A percentile compares a stretch with the other conserved stretches of the same genome.
Evolutionary conservation across 2,113 vertebrate species (phyloP).

Genomic region (Pagrus major): DNA sequence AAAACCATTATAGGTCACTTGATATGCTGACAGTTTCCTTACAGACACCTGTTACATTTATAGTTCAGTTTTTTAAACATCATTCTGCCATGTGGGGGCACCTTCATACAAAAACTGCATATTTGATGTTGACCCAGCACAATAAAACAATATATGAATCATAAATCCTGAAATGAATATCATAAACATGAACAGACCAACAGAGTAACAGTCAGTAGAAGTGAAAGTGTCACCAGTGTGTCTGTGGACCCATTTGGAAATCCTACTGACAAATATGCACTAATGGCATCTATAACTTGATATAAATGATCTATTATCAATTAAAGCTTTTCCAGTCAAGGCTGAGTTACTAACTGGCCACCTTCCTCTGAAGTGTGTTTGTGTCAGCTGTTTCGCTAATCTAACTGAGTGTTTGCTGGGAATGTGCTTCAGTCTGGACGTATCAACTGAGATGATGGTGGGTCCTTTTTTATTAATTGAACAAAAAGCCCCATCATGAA

Average conservation of each 20-base stretch:
- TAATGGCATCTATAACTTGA: background rate
- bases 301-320: background rate
- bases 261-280: background rate
- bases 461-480: background rate
- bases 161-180: background rate
- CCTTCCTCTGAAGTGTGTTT: background rate
- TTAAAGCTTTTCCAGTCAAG: background rate
- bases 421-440: background rate
- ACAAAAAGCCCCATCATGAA: background rate
- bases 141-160: too few species aligned
- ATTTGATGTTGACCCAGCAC: too few species aligned
- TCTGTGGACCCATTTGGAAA: background rate
- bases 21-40: background rate
- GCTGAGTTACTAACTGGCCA: too few species aligned
- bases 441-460: background rate
- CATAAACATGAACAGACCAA: background rate
- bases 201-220: background rate
- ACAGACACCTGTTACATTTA: background rate
- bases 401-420: background rate
- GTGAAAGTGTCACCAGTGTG: background rate
- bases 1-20: background rate
- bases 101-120: background rate
- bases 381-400: background rate
- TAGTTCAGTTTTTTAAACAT: background rate
- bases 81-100: slow-evolving; percentile 2